Base-by-base conservation (phyloP, 2,113 vertebrate species). In the Strix aluco region DNA sequence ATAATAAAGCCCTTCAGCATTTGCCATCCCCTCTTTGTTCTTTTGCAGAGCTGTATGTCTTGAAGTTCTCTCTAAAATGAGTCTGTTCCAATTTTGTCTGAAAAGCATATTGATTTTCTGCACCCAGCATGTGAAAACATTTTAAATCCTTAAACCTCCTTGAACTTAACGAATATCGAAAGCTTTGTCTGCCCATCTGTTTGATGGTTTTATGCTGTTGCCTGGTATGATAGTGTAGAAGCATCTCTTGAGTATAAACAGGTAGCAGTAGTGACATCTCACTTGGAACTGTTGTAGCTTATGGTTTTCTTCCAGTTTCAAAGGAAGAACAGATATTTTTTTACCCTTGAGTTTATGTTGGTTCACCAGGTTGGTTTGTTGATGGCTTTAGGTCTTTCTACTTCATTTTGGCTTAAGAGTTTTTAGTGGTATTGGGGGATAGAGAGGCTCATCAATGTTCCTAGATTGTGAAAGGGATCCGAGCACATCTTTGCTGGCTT, bases 171-270 rank as follows among this genome's bases (percentile, higher is more conserved):
- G 8, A 71, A 79, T 63, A 32, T 10, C 70, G 79, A 85, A 82
- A 94, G 88, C 96, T 93, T 40, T 85, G 87, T 87, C 81, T 94
- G 79, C 88, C 79, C 93, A 82, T 90, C 91, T 95, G 93, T 75
- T 79, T 14, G 46, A 61, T 67, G 65, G 38, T 49, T 47, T 46
- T 67, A 3, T 71, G 72, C 59, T 65, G 40, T 74, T 78, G 55
- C 78, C 59, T 87, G 66, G 20, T 75, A 8, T 38, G 61, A 32
- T 40, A 30, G 15, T 5, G 6, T 51, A 22, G 30, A 65, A 81
- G 20, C 40, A 59, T 59, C 57, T 74, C 29, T 27, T 17, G 13
- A 42, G 20, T 51, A n/a, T 30, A 51, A 82, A 22, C 70, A 86
- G 54, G 36, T 81, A 25, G 51, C 14, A 62, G 52, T 5, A 69